Evolutionary conservation across 2,797 vertebrate genomes (phyloP).

Genomic region (Spinibarbus caldwelli): DNA sequence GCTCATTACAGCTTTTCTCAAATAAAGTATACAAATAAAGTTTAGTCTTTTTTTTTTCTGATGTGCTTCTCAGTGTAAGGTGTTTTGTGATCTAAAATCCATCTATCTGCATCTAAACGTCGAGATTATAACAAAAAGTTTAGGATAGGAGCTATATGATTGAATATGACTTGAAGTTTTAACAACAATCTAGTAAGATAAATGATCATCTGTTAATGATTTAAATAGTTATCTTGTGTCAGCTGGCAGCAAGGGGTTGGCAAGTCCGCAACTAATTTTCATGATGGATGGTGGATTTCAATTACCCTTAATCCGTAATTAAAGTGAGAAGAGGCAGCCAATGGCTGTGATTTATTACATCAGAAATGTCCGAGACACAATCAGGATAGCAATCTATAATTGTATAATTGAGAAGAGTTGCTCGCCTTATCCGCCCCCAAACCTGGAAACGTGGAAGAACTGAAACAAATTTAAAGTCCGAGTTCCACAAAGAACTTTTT

Average conservation of each 20-base stretch:
- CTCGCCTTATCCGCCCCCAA: not conserved
- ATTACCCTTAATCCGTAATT: slow-evolving; percentile 50
- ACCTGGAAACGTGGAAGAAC: not conserved
- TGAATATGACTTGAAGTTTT: slow-evolving; percentile 34
- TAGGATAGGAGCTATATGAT: slow-evolving; percentile 10
- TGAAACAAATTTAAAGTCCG: not conserved
- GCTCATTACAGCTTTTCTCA: not conserved
- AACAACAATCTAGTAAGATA: slow-evolving; percentile 36
- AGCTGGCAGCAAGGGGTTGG: slow-evolving; percentile 20
- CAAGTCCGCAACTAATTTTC: slow-evolving; percentile 37
- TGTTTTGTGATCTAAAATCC: not conserved
- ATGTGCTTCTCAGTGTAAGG: too few species aligned
- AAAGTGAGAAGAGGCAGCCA: slow-evolving; percentile 33
- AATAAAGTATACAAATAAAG: not conserved
- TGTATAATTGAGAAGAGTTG: slow-evolving; percentile 13
- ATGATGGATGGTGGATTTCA: slow-evolving; percentile 49
- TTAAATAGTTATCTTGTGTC: slow-evolving; percentile 43
- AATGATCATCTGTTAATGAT: slow-evolving; percentile 41
- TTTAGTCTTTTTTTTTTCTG: not conserved
- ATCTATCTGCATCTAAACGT: slow-evolving; percentile 1
- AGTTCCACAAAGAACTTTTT: not conserved
- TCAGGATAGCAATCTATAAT: slow-evolving; percentile 41
- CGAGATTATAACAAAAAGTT: slow-evolving; percentile 4
- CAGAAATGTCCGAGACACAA: slow-evolving; percentile 35
- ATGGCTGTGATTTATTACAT: slow-evolving; percentile 47